Evolutionary conservation across 2,113 vertebrate genomes (phyloP).

Genomic region (Ellobius talpinus): DNA sequence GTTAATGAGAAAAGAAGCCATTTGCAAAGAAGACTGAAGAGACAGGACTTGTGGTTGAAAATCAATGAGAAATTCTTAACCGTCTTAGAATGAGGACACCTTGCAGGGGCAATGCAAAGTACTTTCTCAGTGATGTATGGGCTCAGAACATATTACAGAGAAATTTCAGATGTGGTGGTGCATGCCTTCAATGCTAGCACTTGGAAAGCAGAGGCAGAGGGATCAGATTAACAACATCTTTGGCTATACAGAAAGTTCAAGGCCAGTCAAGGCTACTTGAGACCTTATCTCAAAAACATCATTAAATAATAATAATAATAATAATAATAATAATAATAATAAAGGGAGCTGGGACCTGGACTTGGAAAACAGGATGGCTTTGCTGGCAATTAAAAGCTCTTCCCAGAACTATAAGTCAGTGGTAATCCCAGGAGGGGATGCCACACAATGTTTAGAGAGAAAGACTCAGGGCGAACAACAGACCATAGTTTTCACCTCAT

Average conservation of each 20-base stretch:
- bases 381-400: not conserved
- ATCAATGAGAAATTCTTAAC: not conserved
- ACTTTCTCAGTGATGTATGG: not conserved
- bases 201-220: not conserved
- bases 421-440: not conserved
- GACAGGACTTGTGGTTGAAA: not conserved
- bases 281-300: not conserved
- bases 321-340: not conserved
- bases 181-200: not conserved
- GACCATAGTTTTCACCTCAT: rapidly evolving
- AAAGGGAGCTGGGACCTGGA: not conserved
- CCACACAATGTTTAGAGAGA: not conserved
- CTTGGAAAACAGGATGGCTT: not conserved
- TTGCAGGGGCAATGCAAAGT: not conserved
- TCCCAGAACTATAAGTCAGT: not conserved
- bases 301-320: not conserved
- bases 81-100: not conserved
- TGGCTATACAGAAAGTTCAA: not conserved
- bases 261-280: not conserved
- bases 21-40: not conserved
- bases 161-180: not conserved
- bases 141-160: not conserved
- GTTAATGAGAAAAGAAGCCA: not conserved
- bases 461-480: not conserved
- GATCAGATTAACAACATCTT: not conserved